A percentile compares a stretch with the other conserved stretches of the same genome.
Conservation (phyloP, 2,888 invertebrate genomes). For the Acronicta alni region DNA sequence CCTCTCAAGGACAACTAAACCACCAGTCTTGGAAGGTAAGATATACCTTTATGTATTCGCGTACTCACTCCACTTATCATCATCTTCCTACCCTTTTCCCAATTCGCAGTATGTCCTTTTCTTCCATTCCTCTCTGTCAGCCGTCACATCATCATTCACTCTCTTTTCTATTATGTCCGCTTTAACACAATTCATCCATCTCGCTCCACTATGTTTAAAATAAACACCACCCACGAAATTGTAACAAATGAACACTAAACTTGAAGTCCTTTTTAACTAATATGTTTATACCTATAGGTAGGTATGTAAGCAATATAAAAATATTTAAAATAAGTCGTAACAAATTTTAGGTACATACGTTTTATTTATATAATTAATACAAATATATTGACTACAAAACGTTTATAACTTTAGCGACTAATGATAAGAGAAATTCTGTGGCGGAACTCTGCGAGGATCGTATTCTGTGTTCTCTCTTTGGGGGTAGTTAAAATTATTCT, state of each 20-base stretch:
- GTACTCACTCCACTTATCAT: too few relatives aligned
- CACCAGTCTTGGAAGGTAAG: slow-evolving; percentile 91
- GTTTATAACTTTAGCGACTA: slow-evolving; percentile 23
- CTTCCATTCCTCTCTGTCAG: too few relatives aligned
- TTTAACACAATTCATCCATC: too few relatives aligned
- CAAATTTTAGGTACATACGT: slow-evolving; percentile 15
- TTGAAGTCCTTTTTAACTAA: too few relatives aligned
- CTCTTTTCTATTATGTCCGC: too few relatives aligned
- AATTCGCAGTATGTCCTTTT: too few relatives aligned
- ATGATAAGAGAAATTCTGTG: slow-evolving; percentile 61
- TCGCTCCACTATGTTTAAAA: too few relatives aligned
- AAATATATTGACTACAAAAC: slow-evolving; percentile 6
- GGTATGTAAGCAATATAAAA: not conserved
- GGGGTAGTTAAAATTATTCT: slow-evolving; percentile 46
- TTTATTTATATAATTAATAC: slow-evolving; percentile 22
- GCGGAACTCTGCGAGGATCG: slow-evolving; percentile 61
- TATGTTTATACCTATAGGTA: too few relatives aligned
- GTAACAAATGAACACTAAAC: too few relatives aligned
- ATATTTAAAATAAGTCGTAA: slow-evolving; percentile 6
- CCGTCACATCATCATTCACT: too few relatives aligned
- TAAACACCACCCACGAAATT: too few relatives aligned
- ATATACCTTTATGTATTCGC: not conserved
- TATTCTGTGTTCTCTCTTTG: slow-evolving; percentile 47
- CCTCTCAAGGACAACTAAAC: slow-evolving; percentile 93
- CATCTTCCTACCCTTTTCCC: too few relatives aligned